Evolutionary conservation across 2,113 vertebrate species (phyloP).

Genomic region (Myodes glareolus): DNA sequence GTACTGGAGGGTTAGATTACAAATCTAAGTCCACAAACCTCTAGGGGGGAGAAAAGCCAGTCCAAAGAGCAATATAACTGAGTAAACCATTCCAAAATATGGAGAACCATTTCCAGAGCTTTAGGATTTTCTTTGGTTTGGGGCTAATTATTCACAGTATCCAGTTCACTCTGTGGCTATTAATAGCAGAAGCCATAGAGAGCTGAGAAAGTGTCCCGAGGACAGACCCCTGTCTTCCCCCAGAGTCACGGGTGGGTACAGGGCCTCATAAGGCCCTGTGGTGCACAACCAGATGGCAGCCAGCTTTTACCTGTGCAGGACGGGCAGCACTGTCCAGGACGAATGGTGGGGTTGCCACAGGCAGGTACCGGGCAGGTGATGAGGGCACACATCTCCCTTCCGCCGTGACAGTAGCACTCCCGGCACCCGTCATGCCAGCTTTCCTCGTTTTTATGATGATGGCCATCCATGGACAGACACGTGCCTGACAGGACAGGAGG

Average conservation of each 20-base stretch:
- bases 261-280: neutral
- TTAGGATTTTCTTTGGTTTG: neutral
- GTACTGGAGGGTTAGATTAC: neutral
- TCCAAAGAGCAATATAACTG: neutral
- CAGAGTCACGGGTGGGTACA: neutral
- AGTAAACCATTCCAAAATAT: conserved; percentile 29
- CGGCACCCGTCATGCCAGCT: conserved; percentile 95
- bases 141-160: neutral
- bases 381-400: conserved; percentile 94
- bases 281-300: neutral
- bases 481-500: conserved; percentile 89
- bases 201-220: neutral
- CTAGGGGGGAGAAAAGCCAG: neutral
- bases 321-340: conserved; percentile 92
- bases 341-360: conserved; percentile 91
- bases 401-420: conserved; percentile 92
- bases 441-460: conserved; percentile 91
- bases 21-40: neutral
- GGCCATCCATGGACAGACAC: conserved; percentile 93
- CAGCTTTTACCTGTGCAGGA: conserved; percentile 89
- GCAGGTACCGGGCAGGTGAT: conserved; percentile 93
- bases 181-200: neutral
- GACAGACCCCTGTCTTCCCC: neutral
- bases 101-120: neutral
- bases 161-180: neutral